A percentile compares a stretch with the other conserved stretches of the same genome.
These are phyloP conservation scores for Subacronicta megacephala DNA, from an alignment of 2,888 invertebrate genomes.

Conservation along the genomic window DNA sequence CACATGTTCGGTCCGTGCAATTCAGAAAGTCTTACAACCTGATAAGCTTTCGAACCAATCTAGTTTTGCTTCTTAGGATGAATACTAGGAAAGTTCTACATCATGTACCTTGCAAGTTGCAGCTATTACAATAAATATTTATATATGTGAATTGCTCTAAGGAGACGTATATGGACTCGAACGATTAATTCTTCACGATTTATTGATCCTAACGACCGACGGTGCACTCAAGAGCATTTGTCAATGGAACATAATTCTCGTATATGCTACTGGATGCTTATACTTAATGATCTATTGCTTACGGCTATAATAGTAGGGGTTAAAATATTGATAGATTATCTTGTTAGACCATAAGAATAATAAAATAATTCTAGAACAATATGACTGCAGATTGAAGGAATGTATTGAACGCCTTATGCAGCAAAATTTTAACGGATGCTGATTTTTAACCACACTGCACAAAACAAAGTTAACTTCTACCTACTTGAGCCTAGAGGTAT, in stretches of 20 bases:
- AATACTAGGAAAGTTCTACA: slow-evolving; percentile 14
- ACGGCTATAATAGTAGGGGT: slow-evolving; percentile 6
- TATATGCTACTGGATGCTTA: slow-evolving; percentile 9
- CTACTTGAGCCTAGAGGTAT: too few species aligned
- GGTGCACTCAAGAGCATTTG: slow-evolving; percentile 34
- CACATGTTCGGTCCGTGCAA: too few species aligned
- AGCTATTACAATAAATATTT: slow-evolving; percentile 37
- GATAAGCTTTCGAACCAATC: slow-evolving; percentile 4
- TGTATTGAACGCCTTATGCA: too few species aligned
- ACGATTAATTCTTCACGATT: slow-evolving; percentile 47
- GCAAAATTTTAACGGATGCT: too few species aligned
- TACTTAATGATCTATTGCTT: slow-evolving; percentile 18
- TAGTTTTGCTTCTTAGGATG: slow-evolving; percentile 22
- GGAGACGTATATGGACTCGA: slow-evolving; percentile 42
- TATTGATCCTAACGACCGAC: slow-evolving; percentile 43
- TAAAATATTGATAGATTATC: slow-evolving; percentile 5
- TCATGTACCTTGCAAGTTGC: slow-evolving; percentile 18
- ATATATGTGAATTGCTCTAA: slow-evolving; percentile 32
- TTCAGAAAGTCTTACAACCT: neutral
- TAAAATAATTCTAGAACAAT: too few species aligned
- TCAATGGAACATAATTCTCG: slow-evolving; percentile 34
- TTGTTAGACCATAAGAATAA: neutral
- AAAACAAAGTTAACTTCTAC: too few species aligned
- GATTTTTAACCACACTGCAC: too few species aligned
- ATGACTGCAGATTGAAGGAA: too few species aligned